Percentiles rank a stretch among this genome's conserved stretches.
Conservation (phyloP, 2,113 vertebrate species). For the Butorides virescens region DNA sequence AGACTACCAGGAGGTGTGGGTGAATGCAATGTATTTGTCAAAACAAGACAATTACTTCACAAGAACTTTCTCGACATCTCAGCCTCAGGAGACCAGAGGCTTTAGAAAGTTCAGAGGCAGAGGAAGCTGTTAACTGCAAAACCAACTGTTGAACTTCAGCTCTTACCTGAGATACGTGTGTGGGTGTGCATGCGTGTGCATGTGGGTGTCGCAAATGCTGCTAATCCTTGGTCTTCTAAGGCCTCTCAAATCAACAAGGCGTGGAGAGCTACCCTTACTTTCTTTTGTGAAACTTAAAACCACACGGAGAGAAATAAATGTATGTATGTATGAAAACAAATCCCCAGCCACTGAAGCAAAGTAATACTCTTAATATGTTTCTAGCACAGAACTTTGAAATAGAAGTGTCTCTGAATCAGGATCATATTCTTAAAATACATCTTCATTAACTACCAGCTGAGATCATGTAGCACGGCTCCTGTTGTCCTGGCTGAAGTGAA, state of each 20-base stretch:
- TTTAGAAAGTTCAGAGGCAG: neutral
- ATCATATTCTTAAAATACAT: neutral
- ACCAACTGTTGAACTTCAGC: neutral
- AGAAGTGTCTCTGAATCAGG: neutral
- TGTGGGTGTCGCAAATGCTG: neutral
- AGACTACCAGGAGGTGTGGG: neutral
- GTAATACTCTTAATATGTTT: neutral
- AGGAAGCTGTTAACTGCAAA: neutral
- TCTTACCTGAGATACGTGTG: neutral
- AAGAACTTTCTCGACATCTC: neutral
- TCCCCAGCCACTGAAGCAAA: neutral
- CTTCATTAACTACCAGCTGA: neutral
- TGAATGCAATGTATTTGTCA: neutral
- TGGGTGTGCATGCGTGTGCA: fast-evolving
- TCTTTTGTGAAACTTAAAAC: neutral
- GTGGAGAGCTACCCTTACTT: neutral
- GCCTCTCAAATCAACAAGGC: neutral
- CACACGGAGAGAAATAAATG: neutral
- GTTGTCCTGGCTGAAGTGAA: neutral
- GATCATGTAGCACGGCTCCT: fast-evolving
- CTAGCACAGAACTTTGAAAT: neutral
- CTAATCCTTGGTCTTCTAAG: neutral
- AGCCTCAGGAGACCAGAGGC: neutral
- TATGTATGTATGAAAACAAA: neutral
- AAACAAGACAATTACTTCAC: neutral